Conservation (phyloP, 2,113 vertebrate species). For the Psophia crepitans region DNA sequence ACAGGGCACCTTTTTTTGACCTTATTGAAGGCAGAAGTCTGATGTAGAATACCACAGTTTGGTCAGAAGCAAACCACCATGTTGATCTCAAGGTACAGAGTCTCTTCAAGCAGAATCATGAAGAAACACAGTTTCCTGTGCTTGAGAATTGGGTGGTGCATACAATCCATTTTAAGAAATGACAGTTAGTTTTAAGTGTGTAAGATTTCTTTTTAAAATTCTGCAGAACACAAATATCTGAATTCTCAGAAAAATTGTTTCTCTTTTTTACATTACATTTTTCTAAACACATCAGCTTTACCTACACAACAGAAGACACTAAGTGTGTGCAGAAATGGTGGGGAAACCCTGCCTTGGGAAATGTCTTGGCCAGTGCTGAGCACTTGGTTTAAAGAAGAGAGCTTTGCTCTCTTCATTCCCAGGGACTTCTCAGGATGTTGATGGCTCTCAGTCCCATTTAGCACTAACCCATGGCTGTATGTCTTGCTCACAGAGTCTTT, state of each 20-base stretch:
- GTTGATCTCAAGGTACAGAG: not conserved
- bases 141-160: not conserved
- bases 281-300: not conserved
- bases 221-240: not conserved
- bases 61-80: not conserved
- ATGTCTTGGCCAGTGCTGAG: not conserved
- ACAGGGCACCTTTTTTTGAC: not conserved
- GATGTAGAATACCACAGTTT: not conserved
- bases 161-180: not conserved
- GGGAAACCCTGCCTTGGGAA: not conserved
- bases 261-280: not conserved
- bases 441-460: not conserved
- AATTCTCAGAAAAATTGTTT: not conserved
- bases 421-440: not conserved
- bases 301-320: not conserved
- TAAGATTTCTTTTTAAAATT: not conserved
- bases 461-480: not conserved
- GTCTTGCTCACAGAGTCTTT: not conserved
- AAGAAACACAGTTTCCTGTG: not conserved
- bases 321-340: not conserved
- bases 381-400: not conserved
- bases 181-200: not conserved
- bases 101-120: not conserved
- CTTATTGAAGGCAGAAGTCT: not conserved
- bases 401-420: not conserved